Conservation (phyloP, 2,113 vertebrate species). For the Mus pahari region DNA sequence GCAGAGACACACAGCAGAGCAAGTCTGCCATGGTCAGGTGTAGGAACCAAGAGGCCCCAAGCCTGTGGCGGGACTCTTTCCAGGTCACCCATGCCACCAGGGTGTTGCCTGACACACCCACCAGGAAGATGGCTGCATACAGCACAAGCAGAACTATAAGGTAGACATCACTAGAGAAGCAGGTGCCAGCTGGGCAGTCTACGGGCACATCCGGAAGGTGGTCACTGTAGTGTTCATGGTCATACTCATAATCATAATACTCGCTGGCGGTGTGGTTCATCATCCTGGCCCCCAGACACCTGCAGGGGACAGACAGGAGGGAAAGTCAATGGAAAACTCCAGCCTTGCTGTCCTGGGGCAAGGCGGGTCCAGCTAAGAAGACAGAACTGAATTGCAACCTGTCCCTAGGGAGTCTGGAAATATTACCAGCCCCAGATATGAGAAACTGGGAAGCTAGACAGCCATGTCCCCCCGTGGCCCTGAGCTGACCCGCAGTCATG, state of each 20-base stretch:
- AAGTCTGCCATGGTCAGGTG: slow-evolving; percentile 91
- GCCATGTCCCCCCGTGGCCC: not conserved
- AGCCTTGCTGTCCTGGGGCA: not conserved
- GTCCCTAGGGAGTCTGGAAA: not conserved
- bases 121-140: slow-evolving; percentile 87
- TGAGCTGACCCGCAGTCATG: not conserved
- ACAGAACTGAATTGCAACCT: not conserved
- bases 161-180: not conserved
- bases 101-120: slow-evolving; percentile 91
- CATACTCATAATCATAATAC: not conserved
- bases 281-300: not conserved
- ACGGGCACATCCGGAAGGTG: accelerated
- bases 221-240: accelerated
- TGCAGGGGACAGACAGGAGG: not conserved
- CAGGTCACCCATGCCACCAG: slow-evolving; percentile 90
- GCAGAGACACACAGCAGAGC: slow-evolving; percentile 91
- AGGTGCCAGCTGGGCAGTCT: not conserved
- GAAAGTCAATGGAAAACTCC: too few relatives aligned
- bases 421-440: not conserved
- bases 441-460: not conserved
- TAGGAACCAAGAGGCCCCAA: slow-evolving; percentile 91
- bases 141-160: slow-evolving; percentile 73
- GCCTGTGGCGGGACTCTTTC: slow-evolving; percentile 85
- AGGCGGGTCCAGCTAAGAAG: not conserved
- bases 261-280: accelerated